Base-by-base conservation (phyloP, 1,140 invertebrate genomes). In the Helicoverpa armigera region DNA sequence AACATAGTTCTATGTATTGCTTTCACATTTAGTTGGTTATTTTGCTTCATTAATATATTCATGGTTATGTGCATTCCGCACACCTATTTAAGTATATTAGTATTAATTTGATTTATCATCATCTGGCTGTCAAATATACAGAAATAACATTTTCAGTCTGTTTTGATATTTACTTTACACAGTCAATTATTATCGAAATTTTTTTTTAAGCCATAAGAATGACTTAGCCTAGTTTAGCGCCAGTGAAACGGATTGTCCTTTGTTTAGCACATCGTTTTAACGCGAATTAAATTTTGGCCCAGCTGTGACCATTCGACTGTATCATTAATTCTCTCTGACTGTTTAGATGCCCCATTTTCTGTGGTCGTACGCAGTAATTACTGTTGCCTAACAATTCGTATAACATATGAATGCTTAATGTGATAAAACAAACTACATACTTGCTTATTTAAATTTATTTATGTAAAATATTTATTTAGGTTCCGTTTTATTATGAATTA, bases 311-410 rank as follows among this genome's bases (percentile, higher is more conserved):
- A 67, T 67, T 67, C 63, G 43, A 18, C 63, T 67, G 63, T 50
- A 18, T 48, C 63, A 67, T 67, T 67, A 67, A 67, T 67, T 67
- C 43, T 67, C 35, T 50, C 43, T 3, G 16, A 18, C 63, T 67
- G 35, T 67, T 67, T 67, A 67, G 63, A 67, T 67, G 63, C 18
- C 63, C 63, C 63, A 67, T 67, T 67, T 67, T 50, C 35, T 67
- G 63, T 67, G 63, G 63, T 67, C 63, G 63, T 18, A 67, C 63
- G 63, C 63, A 65, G 63, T 67, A 67, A 67, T 67, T 67, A 67
- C 43, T 67, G 43, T 50, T 2, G 16, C 11, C 14, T n/a, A 12
- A 50, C 35, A 18, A 48, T 67, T 67, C 48, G 63, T 67, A 50
- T 67, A 35, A 67, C 43, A 67, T 67, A 50, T 18, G 23, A 60